A percentile compares a stretch with the other conserved stretches of the same genome.
Evolutionary conservation across 92 coral and sea anemone genomes (phyloP).

Genomic region (Zoanthus gigantus): DNA sequence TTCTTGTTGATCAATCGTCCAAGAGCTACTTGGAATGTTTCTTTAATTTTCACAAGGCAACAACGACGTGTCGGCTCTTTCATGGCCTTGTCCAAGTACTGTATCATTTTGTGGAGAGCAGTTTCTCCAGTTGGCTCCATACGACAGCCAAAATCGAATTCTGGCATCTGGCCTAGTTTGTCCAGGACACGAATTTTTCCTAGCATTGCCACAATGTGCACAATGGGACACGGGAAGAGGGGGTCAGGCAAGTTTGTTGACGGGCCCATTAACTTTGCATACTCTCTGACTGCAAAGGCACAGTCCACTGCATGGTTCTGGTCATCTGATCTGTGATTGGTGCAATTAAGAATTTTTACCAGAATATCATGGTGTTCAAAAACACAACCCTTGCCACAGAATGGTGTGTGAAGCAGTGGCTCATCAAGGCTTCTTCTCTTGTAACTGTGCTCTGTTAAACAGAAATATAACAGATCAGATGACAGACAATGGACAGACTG

Average conservation of each 20-base stretch:
- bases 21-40: slow-evolving; percentile 35
- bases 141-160: slow-evolving; percentile 29
- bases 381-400: slow-evolving; percentile 45
- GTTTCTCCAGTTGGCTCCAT: slow-evolving; percentile 46
- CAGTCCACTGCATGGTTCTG: slow-evolving; percentile 4
- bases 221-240: slow-evolving; percentile 18
- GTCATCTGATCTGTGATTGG: slow-evolving; percentile 48
- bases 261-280: slow-evolving; percentile 7
- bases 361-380: slow-evolving; percentile 33
- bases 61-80: slow-evolving; percentile 35
- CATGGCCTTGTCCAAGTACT: slow-evolving; percentile 41
- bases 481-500: not conserved
- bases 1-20: slow-evolving; percentile 23
- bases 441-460: slow-evolving; percentile 1
- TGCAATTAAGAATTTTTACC: slow-evolving; percentile 33
- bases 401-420: slow-evolving; percentile 41
- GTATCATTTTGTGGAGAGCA: slow-evolving; percentile 30
- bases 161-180: slow-evolving; percentile 41
- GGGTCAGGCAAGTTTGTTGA: slow-evolving; percentile 21
- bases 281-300: slow-evolving; percentile 18
- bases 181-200: slow-evolving; percentile 34
- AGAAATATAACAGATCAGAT: not conserved
- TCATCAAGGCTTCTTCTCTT: slow-evolving; percentile 18
- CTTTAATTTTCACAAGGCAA: slow-evolving; percentile 44
- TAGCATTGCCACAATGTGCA: slow-evolving; percentile 38